Evolutionary conservation across 2,888 invertebrate genomes (phyloP).

Genomic region (Lasius platythorax): DNA sequence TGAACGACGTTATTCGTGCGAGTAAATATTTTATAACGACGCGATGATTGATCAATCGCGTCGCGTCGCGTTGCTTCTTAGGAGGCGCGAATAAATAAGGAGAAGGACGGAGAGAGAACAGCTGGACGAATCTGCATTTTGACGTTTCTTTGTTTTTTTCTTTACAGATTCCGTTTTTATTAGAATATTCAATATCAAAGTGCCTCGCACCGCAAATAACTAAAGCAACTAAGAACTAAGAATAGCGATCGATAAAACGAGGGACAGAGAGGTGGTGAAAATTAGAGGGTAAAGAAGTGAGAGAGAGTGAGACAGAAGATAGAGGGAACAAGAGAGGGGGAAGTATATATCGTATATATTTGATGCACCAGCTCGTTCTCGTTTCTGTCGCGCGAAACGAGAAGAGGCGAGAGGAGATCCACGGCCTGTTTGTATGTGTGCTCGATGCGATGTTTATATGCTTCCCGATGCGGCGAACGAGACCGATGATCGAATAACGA

Average conservation of each 20-base stretch:
- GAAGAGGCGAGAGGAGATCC: constrained; percentile 2
- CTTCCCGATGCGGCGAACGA: constrained; percentile 34
- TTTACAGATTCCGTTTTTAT: background rate
- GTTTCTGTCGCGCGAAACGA: constrained; percentile 16
- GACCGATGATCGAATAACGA: background rate
- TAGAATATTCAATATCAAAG: background rate
- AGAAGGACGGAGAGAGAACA: background rate
- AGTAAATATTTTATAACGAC: constrained; percentile 27
- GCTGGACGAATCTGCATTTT: background rate
- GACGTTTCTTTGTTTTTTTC: background rate
- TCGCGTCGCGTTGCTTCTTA: background rate
- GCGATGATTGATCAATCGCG: constrained; percentile 33
- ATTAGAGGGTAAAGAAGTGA: background rate
- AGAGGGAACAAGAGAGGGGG: background rate
- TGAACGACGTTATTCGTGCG: background rate
- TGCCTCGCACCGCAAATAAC: background rate
- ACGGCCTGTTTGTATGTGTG: too few relatives aligned
- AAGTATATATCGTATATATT: background rate
- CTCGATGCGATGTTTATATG: constrained; percentile 1
- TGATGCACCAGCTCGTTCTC: background rate
- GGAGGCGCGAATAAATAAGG: background rate
- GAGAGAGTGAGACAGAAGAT: background rate
- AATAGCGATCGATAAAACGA: constrained; percentile 27
- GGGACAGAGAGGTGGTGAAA: background rate
- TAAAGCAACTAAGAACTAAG: background rate